phyloP scores from a whole-genome alignment of 1,140 invertebrate genomes.

The Leptinotarsa undecemlineata region DNA sequence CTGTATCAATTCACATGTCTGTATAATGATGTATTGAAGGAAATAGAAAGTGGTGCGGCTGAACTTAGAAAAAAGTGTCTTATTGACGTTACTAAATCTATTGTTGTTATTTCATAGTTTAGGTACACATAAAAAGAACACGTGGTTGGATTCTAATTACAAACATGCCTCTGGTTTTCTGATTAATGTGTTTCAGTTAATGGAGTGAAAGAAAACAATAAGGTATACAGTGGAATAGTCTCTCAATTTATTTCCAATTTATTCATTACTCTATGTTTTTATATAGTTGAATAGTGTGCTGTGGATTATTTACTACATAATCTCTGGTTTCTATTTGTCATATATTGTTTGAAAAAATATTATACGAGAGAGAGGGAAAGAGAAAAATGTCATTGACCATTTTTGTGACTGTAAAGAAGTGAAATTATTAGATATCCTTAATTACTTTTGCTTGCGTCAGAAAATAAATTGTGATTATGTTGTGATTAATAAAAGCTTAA shows the following conservation, averaged over 20 bases:
- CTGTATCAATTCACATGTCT: constrained; percentile 13
- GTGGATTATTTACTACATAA: too few species aligned
- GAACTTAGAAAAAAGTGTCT: not conserved
- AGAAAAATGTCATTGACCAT: too few species aligned
- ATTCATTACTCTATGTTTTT: too few species aligned
- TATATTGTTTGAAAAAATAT: too few species aligned
- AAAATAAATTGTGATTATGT: too few species aligned
- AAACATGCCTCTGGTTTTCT: not conserved
- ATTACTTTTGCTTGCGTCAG: too few species aligned
- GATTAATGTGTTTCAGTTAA: not conserved
- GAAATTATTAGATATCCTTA: too few species aligned
- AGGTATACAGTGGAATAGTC: not conserved
- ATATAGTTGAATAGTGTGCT: too few species aligned
- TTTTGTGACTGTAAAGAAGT: too few species aligned
- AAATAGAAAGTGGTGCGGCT: constrained; percentile 15
- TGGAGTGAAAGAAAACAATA: not conserved
- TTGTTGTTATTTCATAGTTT: constrained; percentile 10
- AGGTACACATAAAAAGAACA: not conserved
- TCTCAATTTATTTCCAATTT: not conserved
- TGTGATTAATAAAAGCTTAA: too few species aligned
- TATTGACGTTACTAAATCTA: constrained; percentile 1
- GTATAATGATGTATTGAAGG: not conserved
- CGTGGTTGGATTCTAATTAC: not conserved
- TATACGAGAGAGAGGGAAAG: too few species aligned
- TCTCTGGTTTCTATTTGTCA: too few species aligned